These are phyloP conservation scores for Tenebrio molitor DNA, from an alignment of 1,140 invertebrate genomes.

Conservation along the genomic window DNA sequence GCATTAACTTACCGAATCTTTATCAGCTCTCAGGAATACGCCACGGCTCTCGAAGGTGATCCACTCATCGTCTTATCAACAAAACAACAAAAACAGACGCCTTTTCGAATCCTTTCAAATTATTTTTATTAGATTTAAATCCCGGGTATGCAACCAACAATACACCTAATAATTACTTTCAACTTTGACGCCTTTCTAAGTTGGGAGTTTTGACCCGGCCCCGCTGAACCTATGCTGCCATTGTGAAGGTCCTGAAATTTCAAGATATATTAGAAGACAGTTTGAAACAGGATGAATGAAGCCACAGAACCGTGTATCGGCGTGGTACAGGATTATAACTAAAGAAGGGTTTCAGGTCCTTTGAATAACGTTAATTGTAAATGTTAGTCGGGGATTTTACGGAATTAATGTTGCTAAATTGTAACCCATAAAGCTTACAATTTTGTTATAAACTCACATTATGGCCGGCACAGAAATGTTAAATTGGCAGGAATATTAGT, in stretches of 20 bases:
- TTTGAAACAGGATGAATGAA: slow-evolving; percentile 1
- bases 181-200: too few species aligned
- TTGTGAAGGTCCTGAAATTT: too few species aligned
- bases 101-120: too few species aligned
- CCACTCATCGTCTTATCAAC: too few species aligned
- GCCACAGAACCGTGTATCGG: neutral
- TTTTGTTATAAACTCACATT: neutral
- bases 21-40: too few species aligned
- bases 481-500: neutral
- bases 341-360: neutral
- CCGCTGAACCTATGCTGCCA: too few species aligned
- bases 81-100: too few species aligned
- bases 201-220: too few species aligned
- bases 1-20: neutral
- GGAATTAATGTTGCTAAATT: neutral
- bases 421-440: neutral
- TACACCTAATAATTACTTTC: too few species aligned
- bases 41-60: too few species aligned
- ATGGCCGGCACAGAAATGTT: neutral
- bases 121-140: too few species aligned
- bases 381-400: slow-evolving; percentile 8
- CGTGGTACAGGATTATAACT: neutral
- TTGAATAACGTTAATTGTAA: slow-evolving; percentile 6
- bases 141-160: too few species aligned
- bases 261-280: neutral